These are phyloP conservation scores for Sesamia inferens DNA, from an alignment of 2,888 invertebrate genomes.

Conservation along the genomic window DNA sequence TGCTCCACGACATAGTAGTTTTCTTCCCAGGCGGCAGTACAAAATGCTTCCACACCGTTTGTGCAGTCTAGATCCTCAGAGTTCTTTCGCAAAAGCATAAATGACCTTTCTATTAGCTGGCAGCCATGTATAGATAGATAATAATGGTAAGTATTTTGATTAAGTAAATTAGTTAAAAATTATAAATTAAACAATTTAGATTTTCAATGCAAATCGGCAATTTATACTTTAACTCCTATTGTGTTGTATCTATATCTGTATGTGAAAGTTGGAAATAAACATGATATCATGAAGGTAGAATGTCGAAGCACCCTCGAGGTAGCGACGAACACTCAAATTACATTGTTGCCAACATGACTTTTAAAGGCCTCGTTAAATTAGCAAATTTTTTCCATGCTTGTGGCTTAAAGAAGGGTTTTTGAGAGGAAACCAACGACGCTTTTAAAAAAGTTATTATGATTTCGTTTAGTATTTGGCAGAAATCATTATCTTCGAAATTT, in stretches of 20 bases:
- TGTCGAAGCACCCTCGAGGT: conserved; percentile 60
- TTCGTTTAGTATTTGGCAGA: conserved; percentile 6
- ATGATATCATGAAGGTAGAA: conserved; percentile 60
- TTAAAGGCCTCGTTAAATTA: conserved; percentile 60
- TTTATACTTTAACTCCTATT: too few relatives aligned
- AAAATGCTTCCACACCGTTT: too few relatives aligned
- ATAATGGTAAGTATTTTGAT: too few relatives aligned
- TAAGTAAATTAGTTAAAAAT: too few relatives aligned
- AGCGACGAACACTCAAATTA: conserved; percentile 63
- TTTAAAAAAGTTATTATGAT: conserved; percentile 36
- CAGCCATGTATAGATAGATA: too few relatives aligned
- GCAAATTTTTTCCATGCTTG: conserved; percentile 48
- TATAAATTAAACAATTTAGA: too few relatives aligned
- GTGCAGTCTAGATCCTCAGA: too few relatives aligned
- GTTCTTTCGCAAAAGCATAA: too few relatives aligned
- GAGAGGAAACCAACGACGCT: conserved; percentile 18
- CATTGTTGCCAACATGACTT: conserved; percentile 66
- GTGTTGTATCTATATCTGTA: conserved; percentile 8
- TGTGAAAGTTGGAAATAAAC: conserved; percentile 55
- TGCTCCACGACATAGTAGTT: too few relatives aligned
- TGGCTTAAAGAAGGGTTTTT: conserved; percentile 35
- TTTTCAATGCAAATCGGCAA: too few relatives aligned
- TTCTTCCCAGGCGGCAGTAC: too few relatives aligned
- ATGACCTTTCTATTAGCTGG: too few relatives aligned
- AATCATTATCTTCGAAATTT: conserved; percentile 3